Evolutionary conservation across 1,140 invertebrate genomes (phyloP).

Genomic region (Caligus rogercresseyi): DNA sequence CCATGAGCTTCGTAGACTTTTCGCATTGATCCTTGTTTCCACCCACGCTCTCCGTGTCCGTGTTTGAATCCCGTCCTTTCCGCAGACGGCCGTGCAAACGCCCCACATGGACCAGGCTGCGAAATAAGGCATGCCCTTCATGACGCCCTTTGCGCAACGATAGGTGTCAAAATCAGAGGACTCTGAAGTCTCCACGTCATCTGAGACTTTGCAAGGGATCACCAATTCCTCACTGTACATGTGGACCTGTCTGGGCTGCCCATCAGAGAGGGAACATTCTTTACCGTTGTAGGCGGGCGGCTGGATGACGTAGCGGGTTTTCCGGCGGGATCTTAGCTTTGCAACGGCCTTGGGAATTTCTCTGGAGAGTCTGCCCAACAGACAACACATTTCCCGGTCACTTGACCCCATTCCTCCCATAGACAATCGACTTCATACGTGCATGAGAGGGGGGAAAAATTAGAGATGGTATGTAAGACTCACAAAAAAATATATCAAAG

Average conservation of each 20-base stretch:
- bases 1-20: not conserved
- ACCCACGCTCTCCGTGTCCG: not conserved
- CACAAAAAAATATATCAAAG: no score
- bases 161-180: not conserved
- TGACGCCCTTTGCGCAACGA: not conserved
- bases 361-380: not conserved
- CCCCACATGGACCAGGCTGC: slow-evolving; percentile 31
- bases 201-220: not conserved
- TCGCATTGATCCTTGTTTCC: not conserved
- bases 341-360: not conserved
- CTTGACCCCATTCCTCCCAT: not conserved
- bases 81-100: slow-evolving; percentile 34
- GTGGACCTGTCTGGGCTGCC: not conserved
- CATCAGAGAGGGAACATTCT: not conserved
- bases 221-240: not conserved
- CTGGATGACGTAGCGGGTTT: not conserved
- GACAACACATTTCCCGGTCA: not conserved
- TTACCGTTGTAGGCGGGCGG: not conserved
- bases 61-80: slow-evolving; percentile 36
- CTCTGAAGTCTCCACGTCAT: not conserved
- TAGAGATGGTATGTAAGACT: no score
- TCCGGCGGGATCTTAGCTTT: not conserved
- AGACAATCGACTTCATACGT: not conserved
- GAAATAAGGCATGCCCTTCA: not conserved
- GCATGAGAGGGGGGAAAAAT: no score